Percentiles rank a stretch among this genome's conserved stretches.
phyloP scores from a whole-genome alignment of 1,140 invertebrate species.

The Phymastichus coffea region DNA sequence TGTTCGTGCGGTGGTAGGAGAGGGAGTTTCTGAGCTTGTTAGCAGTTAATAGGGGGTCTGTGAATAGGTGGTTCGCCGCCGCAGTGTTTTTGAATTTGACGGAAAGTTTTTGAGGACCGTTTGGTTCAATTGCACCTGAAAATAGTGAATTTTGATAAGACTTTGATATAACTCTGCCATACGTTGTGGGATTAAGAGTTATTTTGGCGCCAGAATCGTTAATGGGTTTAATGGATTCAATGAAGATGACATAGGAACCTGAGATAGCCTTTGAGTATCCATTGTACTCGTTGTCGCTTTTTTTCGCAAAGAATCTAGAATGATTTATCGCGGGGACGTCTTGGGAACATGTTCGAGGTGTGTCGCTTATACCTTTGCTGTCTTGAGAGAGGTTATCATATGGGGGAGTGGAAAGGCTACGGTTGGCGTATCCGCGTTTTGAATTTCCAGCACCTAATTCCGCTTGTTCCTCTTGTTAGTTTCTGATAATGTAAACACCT shows the following conservation, averaged over 20 bases:
- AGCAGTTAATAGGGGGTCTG: neutral
- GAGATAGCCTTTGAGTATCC: neutral
- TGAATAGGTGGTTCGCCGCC: neutral
- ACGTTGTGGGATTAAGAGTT: neutral
- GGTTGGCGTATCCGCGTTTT: no score
- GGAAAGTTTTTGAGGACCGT: neutral
- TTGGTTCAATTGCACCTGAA: neutral
- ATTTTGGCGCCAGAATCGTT: no score
- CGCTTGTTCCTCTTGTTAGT: no score
- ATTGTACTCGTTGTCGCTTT: no score
- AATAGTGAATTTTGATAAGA: neutral
- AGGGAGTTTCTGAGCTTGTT: neutral
- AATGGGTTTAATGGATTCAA: neutral
- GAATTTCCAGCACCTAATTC: no score
- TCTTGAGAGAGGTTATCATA: no score
- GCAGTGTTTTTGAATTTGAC: neutral
- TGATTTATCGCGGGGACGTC: no score
- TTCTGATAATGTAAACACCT: no score
- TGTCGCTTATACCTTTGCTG: no score
- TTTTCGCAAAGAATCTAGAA: no score
- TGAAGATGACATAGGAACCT: neutral
- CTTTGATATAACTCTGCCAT: neutral
- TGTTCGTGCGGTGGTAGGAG: neutral
- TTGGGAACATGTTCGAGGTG: no score
- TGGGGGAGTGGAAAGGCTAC: no score